phyloP scores from a whole-genome alignment of 2,113 vertebrate genomes.

The Pedetes capensis region DNA sequence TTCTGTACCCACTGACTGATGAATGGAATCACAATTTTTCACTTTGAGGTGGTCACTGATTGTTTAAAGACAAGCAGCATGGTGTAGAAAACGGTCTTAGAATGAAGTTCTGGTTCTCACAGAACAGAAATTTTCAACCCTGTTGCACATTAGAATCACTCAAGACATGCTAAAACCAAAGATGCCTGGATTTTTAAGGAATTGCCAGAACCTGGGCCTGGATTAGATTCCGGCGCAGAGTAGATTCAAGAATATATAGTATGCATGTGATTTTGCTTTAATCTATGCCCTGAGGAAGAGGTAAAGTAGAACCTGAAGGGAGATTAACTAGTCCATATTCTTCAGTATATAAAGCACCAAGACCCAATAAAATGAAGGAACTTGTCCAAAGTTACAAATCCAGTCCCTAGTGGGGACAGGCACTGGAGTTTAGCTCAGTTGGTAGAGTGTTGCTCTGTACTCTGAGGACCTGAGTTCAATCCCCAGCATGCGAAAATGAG shows the following conservation, averaged over 20 bases:
- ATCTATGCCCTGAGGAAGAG: not conserved
- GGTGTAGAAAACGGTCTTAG: not conserved
- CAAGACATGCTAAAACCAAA: not conserved
- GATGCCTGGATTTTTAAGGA: too few species aligned
- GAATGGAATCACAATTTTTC: slow-evolving; percentile 30
- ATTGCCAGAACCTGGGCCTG: too few species aligned
- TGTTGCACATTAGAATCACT: not conserved
- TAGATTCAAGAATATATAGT: not conserved
- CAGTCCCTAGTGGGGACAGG: not conserved
- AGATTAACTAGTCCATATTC: not conserved
- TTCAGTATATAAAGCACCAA: not conserved
- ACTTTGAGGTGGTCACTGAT: not conserved
- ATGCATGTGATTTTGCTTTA: not conserved
- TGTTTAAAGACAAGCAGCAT: not conserved
- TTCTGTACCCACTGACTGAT: not conserved
- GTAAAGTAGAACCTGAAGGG: not conserved
- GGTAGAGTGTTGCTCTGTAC: too few species aligned
- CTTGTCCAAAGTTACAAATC: not conserved
- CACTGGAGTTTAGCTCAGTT: too few species aligned
- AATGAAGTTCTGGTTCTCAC: not conserved
- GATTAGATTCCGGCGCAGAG: too few species aligned
- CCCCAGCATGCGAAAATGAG: too few species aligned
- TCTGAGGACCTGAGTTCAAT: too few species aligned
- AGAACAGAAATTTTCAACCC: not conserved
- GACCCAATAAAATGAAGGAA: not conserved